Conservation (phyloP, 2,888 invertebrate genomes). For the Catocala fraxini region DNA sequence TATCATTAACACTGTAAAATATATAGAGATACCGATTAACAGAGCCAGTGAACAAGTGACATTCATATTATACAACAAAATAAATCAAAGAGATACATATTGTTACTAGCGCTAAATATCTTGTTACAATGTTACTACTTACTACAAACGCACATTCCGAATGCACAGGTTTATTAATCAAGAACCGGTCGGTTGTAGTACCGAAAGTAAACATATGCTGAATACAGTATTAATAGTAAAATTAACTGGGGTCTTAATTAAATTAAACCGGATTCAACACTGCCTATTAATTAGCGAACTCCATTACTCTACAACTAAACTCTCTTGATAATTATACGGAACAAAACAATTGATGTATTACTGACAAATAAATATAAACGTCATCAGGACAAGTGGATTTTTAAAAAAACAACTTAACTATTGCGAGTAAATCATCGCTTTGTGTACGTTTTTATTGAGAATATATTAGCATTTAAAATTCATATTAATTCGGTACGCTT, state of each 20-base stretch:
- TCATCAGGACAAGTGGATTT: constrained; percentile 16
- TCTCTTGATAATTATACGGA: constrained; percentile 28
- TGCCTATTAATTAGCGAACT: constrained; percentile 45
- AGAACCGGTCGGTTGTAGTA: constrained; percentile 39
- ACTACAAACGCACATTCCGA: constrained; percentile 31
- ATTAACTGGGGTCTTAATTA: constrained; percentile 51
- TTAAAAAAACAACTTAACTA: constrained; percentile 31
- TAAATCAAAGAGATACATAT: constrained; percentile 20
- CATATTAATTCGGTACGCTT: constrained; percentile 47
- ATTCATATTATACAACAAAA: constrained; percentile 26
- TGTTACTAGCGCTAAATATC: constrained; percentile 26
- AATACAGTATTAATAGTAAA: constrained; percentile 45
- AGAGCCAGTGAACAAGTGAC: constrained; percentile 6
- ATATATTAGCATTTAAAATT: constrained; percentile 65
- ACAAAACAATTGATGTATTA: constrained; percentile 39
- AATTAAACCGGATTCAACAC: constrained; percentile 53
- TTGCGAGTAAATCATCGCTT: constrained; percentile 30
- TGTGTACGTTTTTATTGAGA: constrained; percentile 56
- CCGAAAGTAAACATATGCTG: constrained; percentile 49
- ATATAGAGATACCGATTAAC: constrained; percentile 9
- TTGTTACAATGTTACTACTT: constrained; percentile 28
- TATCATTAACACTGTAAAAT: constrained; percentile 13
- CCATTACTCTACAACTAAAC: constrained; percentile 30
- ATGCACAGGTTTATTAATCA: constrained; percentile 44
- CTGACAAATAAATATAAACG: constrained; percentile 27